Evolutionary conservation across 2,888 invertebrate species (phyloP), one percentile per base, ranked within the genome.

Genomic region (Eugnorisma glareosa): DNA sequence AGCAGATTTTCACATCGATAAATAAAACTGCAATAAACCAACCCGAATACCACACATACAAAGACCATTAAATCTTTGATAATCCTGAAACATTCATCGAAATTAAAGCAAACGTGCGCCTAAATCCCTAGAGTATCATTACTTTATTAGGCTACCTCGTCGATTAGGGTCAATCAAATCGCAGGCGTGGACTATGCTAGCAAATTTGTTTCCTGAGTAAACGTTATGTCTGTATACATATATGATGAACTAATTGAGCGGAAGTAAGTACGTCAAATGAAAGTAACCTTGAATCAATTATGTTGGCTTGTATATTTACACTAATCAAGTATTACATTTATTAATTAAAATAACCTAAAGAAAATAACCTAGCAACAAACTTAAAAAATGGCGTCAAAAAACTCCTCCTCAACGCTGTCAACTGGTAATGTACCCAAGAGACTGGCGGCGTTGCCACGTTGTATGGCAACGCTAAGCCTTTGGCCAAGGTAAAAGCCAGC

Each of bases 101-200:
- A 67, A 82, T 63, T 45, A 45, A 43, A 76, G 7, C 31, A 45
- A 51, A 37, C 43, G 10, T 37, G 18, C 18, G 7, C n/a, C 15
- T 40, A 10, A 7, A n/a, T 24, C 48, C n/a, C 43, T 63, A 2
- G 28, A 72, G 68, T 31, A 4, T 61, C 59, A 73, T 63, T 63
- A 78, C 48, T 66, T 81, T 61, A 66, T 75, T 82, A 57, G 61
- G 69, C 37, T 82, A 69, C 37, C 35, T 7, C 13, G 37, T 76
- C 61, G 69, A 85, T 83, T 76, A 72, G 43, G 77, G 82, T 51
- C 82, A 76, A 54, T 74, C 61, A 69, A 83, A 59, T 76, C 57
- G 28, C 21, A 54, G 48, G 54, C 72, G 45, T 37, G 67, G 54
- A 40, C 45, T 40, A 57, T 35, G 57, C 54, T 43, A 73, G 51